Base-by-base conservation (phyloP, 2,113 vertebrate genomes). In the Halichoeres trimaculatus region DNA sequence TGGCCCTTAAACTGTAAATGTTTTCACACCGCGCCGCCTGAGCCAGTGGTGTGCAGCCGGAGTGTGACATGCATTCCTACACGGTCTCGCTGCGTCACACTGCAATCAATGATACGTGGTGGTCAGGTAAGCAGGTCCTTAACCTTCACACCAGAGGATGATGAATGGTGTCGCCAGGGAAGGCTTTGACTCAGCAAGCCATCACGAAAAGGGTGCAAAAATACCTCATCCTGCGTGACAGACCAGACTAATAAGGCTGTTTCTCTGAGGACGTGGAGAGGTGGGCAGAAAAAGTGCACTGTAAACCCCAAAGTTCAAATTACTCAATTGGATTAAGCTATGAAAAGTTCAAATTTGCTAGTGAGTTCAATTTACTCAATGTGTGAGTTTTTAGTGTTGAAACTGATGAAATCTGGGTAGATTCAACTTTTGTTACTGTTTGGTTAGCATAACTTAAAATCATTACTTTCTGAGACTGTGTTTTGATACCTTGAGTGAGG, bases 91-190 rank as follows among this genome's bases (percentile, higher is more conserved):
- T 6, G 19, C 23, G 57, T 78, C 75, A 30, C 5, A 1, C n/a
- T 1, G 22, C 89, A 80, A 92, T 93, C 93, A 80, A 82, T 92
- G 85, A 83, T 74, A 20, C 65, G 66, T 75, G 69, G 65, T 83
- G 66, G 72, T 90, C 79, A 50, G 74, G 75, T 86, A 65, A 36
- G 74, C 75, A 35, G 76, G 83, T 64, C 65, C 23, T 48, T 74
- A 92, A 90, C 86, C 68, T 90, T 85, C 74, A 86, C 88, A 83
- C 86, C 10, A 9, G n/a, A 20, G 52, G 70, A 87, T 93, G 92
- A 93, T 84, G 80, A 89, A 92, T 81, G 81, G 70, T 76, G 72
- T 69, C 64, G 41, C 0, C 60, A 34, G 47, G 72, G 50, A 52
- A 67, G 68, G 75, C 65, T 78, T 10, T 60, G 81, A 86, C 69